Evolutionary conservation across 2,797 vertebrate species (phyloP), one percentile per base, ranked within the genome.

Genomic region (Peromyscus eremicus): DNA sequence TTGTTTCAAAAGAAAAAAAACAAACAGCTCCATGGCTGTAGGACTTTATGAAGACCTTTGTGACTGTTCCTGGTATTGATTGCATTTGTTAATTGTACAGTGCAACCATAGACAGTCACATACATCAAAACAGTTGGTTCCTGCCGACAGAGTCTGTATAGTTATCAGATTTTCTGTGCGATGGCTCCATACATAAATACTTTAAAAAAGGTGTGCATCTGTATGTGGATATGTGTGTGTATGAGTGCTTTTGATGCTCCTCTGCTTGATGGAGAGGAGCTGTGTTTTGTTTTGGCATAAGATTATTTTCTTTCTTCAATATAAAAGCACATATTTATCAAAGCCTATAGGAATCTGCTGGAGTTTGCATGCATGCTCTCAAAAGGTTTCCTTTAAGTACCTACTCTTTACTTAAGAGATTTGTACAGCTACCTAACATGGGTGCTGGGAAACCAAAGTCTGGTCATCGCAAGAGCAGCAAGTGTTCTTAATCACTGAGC

Each of bases 131-230:
- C 94, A 0, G 25, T 90, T 98, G 99, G 99, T 98, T 99, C 99
- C 98, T 99, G 99, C 99, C 99, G 99, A 99, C 99, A 99, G 98
- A 0, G 55, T 98, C 99, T 98, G 98, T 97, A 98, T 91, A 99
- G 99, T 5, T 55, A 96, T 97, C 96, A 84, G 98, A 98, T 94
- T 87, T 97, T 95, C 98, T 99, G 98, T 99, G 98, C 98, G 98
- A 99, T 99, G 99, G 99, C 92, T 98, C 99, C 99, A 98, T 97
- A 99, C 99, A 99, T 57, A 4, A 84, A 68, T 23, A n/a, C n/a
- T 70, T 68, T 34, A 7, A 46, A 76, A 29, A 46, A 68, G 25
- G 7, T 37, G 25, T 83, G 25, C 16, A 21, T 66, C 40, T 84
- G 60, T 46, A 66, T 64, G 37, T 83, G 60, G 37, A 3, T 64